phyloP scores from a whole-genome alignment of 2,888 invertebrate species.

The Coleophora flavipennella region DNA sequence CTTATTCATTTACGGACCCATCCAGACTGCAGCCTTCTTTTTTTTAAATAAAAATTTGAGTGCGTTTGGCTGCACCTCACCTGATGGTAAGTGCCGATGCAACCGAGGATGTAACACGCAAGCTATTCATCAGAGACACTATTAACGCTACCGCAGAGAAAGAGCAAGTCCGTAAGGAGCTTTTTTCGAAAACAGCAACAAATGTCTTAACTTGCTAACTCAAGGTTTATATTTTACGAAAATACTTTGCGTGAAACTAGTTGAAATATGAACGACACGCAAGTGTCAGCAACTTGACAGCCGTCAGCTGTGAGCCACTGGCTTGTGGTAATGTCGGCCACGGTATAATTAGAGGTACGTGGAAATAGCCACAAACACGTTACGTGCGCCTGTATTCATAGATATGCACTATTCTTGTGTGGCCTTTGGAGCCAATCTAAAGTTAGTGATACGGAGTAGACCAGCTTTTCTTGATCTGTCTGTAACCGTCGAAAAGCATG shows the following conservation, averaged over 20 bases:
- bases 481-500: too few species aligned
- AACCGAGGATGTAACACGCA: too few species aligned
- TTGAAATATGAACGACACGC: background rate
- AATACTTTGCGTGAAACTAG: background rate
- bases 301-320: slow-evolving; percentile 29
- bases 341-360: slow-evolving; percentile 43
- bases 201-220: background rate
- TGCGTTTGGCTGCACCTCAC: too few species aligned
- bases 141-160: too few species aligned
- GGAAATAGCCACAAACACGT: slow-evolving; percentile 43
- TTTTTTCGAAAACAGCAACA: background rate
- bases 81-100: too few species aligned
- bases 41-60: too few species aligned
- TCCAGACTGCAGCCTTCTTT: too few species aligned
- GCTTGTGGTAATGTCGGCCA: slow-evolving; percentile 29
- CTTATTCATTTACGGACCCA: too few species aligned
- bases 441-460: too few species aligned
- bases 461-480: too few species aligned
- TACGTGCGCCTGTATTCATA: slow-evolving; percentile 36
- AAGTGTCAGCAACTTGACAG: slow-evolving; percentile 26
- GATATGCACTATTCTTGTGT: slow-evolving; percentile 44
- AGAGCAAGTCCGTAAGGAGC: too few species aligned
- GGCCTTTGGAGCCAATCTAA: slow-evolving; percentile 33
- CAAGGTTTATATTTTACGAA: background rate
- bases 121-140: too few species aligned